A percentile compares a stretch with the other conserved stretches of the same genome.
phyloP scores from a whole-genome alignment of 2,888 invertebrate genomes.

The Ectemnius lituratus region DNA sequence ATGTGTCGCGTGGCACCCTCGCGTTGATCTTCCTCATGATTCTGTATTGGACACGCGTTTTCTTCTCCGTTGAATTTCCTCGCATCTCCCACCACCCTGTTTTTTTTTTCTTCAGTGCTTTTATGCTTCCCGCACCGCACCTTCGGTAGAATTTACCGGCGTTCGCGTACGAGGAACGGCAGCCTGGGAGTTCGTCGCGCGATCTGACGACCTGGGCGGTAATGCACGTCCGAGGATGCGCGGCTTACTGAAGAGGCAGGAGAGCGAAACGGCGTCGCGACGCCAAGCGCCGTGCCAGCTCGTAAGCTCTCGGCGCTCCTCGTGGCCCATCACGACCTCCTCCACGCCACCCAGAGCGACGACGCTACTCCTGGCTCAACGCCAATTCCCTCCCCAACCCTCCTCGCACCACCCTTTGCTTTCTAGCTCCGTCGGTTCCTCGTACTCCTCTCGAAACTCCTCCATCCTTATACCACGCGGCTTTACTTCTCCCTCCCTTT shows the following conservation, averaged over 20 bases:
- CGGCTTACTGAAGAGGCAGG: slow-evolving; percentile 52
- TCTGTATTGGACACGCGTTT: background rate
- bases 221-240: slow-evolving; percentile 50
- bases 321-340: slow-evolving; percentile 46
- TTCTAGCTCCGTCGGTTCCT: background rate
- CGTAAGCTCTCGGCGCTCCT: slow-evolving; percentile 42
- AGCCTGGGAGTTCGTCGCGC: background rate
- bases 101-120: background rate
- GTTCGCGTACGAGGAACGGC: slow-evolving; percentile 14
- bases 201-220: slow-evolving; percentile 7
- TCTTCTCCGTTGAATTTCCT: background rate
- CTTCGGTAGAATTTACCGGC: background rate
- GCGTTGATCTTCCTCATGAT: slow-evolving; percentile 1
- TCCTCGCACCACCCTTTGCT: background rate
- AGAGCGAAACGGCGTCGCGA: slow-evolving; percentile 60
- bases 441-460: background rate
- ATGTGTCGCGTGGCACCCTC: background rate
- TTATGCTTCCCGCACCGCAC: background rate
- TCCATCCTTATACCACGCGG: too few relatives aligned
- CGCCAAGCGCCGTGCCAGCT: slow-evolving; percentile 58
- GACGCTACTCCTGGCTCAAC: too few relatives aligned
- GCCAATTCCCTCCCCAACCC: background rate
- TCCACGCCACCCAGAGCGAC: background rate
- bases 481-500: too few relatives aligned
- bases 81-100: background rate